Conservation (phyloP, 2,113 vertebrate genomes). For the Zonotrichia leucophrys region DNA sequence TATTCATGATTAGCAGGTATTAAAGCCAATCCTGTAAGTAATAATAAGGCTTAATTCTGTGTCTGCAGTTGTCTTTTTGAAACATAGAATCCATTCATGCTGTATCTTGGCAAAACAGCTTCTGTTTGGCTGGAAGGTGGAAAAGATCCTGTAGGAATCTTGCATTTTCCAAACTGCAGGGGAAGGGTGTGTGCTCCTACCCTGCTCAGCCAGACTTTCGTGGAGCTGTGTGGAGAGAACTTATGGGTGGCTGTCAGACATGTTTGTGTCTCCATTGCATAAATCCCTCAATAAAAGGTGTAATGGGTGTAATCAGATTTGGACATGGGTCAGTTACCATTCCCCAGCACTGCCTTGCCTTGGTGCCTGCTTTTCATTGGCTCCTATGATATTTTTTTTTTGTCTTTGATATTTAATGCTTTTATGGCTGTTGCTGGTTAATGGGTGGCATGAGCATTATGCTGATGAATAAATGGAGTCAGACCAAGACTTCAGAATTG, state of each 20-base stretch:
- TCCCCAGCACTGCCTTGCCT: neutral
- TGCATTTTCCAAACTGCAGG: neutral
- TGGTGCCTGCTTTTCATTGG: neutral
- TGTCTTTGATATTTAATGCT: neutral
- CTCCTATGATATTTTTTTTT: neutral
- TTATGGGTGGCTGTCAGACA: neutral
- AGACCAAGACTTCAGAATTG: neutral
- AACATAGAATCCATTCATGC: neutral
- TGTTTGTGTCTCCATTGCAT: neutral
- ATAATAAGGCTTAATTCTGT: neutral
- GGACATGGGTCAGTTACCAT: neutral
- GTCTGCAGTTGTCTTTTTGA: neutral
- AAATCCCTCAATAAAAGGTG: neutral
- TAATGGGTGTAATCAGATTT: neutral
- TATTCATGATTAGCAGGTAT: neutral
- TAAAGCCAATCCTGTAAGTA: neutral
- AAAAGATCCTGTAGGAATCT: neutral
- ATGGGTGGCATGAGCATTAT: neutral
- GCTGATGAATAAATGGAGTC: neutral
- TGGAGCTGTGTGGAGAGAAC: neutral
- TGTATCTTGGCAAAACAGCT: neutral
- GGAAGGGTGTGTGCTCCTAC: neutral
- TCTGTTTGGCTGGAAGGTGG: neutral
- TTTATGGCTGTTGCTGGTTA: neutral
- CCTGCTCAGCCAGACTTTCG: neutral